phyloP scores from a whole-genome alignment of 2,888 invertebrate genomes.

The Ptychoptera contaminata region DNA sequence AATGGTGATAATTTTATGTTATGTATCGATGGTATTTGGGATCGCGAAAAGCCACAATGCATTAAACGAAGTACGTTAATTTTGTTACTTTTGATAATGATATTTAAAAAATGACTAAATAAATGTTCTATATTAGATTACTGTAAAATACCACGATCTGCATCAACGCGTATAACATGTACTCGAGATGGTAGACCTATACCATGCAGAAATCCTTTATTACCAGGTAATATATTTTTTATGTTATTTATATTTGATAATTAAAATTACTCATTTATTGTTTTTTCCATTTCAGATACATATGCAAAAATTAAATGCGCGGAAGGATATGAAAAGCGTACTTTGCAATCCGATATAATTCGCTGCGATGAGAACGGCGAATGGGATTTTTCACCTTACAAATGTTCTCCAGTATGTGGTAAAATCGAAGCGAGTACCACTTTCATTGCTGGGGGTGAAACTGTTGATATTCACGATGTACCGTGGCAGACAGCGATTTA shows the following conservation, averaged over 20 bases:
- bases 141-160: too few relatives aligned
- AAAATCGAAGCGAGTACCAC: not conserved
- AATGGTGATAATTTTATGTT: too few relatives aligned
- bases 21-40: too few relatives aligned
- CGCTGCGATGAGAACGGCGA: conserved; percentile 7
- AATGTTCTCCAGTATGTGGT: conserved; percentile 9
- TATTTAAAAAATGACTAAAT: too few relatives aligned
- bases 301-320: conserved; percentile 7
- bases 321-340: conserved; percentile 7
- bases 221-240: too few relatives aligned
- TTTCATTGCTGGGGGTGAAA: conserved; percentile 2
- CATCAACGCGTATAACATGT: conserved; percentile 6
- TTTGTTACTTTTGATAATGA: too few relatives aligned
- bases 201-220: conserved; percentile 8
- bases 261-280: too few relatives aligned
- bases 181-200: conserved; percentile 6
- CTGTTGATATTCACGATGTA: not conserved
- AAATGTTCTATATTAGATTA: too few relatives aligned
- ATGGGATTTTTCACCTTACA: conserved; percentile 7
- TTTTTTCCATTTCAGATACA: conserved; percentile 6
- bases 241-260: too few relatives aligned
- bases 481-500: conserved; percentile 10
- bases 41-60: too few relatives aligned
- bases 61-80: too few relatives aligned
- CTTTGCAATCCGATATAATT: conserved; percentile 2